Base-by-base conservation (phyloP, 2,888 invertebrate species). In the Beris chalybata region DNA sequence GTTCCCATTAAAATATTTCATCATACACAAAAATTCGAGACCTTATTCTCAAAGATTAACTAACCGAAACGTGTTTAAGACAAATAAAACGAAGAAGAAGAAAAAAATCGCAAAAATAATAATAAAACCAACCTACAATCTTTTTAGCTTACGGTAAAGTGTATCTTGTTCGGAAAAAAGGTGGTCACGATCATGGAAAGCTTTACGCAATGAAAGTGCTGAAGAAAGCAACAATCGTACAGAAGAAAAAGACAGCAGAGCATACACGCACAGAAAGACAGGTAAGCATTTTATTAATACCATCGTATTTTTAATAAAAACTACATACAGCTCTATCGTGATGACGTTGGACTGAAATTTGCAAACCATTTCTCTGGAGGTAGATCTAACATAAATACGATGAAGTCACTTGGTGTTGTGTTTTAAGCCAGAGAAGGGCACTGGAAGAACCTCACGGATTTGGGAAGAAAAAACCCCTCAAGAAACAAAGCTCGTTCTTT, bases 141-240 rank as follows among this genome's bases (percentile, higher is more conserved):
- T 79, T 85, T 85, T 44, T 85, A 95, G 95, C 95, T 63, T 96
- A 96, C 82, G 95, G 94, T 82, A 89, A 97, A 87, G 92, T 97
- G 77, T 97, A 95, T 84, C 87, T 98, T 79, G 97, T 97, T 71
- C 87, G 95, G 72, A 98, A 97, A 83, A 85, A 89, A 74, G 90
- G 90, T 67, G 97, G 92, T 55, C 82, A 85, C 67, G 97, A 98
- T 83, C 87, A 90, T 75, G 92, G 92, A 57, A 90, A 92, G 73
- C 85, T 97, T 69, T 98, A 97, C 83, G 97, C 97, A 67, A 97
- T 98, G 97, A 98, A 98, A 83, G 96, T 97, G 72, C 84, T 97
- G 77, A 95, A 95, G 82, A 97, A 97, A 80, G 93, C 94, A 64
- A 91, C 93, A 32, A 95, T 97, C 74, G 93, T 95, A 47, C 93